A percentile compares a stretch with the other conserved stretches of the same genome.
Evolutionary conservation across 1,140 invertebrate species (phyloP).

Genomic region (Trichonephila inaurata): DNA sequence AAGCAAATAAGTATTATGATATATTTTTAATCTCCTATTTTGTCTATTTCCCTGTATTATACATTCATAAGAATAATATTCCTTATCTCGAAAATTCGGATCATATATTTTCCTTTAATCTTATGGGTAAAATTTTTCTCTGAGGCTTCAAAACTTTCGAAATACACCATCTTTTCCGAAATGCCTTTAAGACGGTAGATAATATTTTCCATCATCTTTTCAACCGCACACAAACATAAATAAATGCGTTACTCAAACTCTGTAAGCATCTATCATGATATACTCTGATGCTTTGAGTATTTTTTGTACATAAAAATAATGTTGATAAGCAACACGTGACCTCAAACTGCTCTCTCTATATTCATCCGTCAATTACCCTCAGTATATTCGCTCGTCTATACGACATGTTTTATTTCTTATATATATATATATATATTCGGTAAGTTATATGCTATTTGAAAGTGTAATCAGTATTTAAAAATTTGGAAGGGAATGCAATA

Average conservation of each 20-base stretch:
- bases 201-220: not conserved
- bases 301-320: not conserved
- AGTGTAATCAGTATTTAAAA: no score
- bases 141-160: not conserved
- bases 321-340: not conserved
- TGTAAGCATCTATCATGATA: not conserved
- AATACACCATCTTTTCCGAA: not conserved
- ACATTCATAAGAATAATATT: no score
- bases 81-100: no score
- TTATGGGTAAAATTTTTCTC: not conserved
- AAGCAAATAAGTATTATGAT: no score
- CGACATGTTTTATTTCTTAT: no score
- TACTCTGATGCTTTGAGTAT: not conserved
- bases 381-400: not conserved
- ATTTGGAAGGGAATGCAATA: no score
- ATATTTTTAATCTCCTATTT: no score
- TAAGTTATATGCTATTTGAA: no score
- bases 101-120: not conserved
- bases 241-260: not conserved
- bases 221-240: not conserved
- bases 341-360: not conserved
- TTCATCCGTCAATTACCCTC: not conserved
- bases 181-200: not conserved
- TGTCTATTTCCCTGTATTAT: no score
- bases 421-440: no score